phyloP scores from a whole-genome alignment of 23 tunicate genomes.

The Styela plicata region DNA sequence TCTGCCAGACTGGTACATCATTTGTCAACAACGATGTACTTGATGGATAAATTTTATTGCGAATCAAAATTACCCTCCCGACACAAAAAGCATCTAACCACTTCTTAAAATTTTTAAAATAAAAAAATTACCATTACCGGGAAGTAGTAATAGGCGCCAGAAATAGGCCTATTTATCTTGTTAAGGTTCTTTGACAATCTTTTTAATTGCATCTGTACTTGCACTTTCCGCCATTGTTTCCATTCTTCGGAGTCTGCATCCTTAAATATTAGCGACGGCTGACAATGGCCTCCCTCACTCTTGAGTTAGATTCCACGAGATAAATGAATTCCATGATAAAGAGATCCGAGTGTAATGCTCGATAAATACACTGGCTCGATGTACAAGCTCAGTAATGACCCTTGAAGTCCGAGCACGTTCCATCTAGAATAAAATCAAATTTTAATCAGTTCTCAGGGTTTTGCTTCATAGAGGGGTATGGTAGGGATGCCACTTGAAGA shows the following conservation, averaged over 20 bases:
- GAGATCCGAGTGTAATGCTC: constrained; percentile 68
- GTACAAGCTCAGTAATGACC: constrained; percentile 59
- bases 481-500: too few relatives aligned
- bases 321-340: constrained; percentile 71
- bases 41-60: too few relatives aligned
- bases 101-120: too few relatives aligned
- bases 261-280: too few relatives aligned
- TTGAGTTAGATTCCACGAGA: constrained; percentile 47
- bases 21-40: too few relatives aligned
- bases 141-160: constrained; percentile 57
- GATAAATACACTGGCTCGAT: constrained; percentile 82
- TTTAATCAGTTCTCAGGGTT: too few relatives aligned
- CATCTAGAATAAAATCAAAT: constrained; percentile 58
- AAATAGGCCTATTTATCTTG: constrained; percentile 50
- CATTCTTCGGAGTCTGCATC: background rate
- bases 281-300: constrained; percentile 59
- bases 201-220: background rate
- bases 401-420: constrained; percentile 89
- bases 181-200: constrained; percentile 21
- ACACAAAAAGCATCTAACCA: too few relatives aligned
- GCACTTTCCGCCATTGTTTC: background rate
- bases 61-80: too few relatives aligned
- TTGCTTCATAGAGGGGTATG: too few relatives aligned
- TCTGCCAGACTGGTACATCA: too few relatives aligned
- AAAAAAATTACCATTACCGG: too few relatives aligned